Evolutionary conservation across 2,113 vertebrate species (phyloP).

Genomic region (Barnardius zonarius): DNA sequence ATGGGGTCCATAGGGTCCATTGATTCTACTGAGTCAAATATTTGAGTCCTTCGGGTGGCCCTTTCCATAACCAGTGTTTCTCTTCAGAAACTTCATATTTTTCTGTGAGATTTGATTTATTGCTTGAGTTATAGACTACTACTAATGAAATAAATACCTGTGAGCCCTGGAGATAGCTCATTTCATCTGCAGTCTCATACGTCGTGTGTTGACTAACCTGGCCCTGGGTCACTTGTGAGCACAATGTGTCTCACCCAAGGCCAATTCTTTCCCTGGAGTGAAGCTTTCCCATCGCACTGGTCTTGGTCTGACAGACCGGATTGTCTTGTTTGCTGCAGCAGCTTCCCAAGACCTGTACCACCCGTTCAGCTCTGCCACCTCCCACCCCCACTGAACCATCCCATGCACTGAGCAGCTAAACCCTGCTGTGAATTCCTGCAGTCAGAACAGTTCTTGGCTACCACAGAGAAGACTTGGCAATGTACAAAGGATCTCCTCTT

Average conservation of each 20-base stretch:
- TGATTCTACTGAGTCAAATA: background rate
- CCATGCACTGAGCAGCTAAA: background rate
- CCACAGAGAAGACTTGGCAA: background rate
- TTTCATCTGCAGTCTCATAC: background rate
- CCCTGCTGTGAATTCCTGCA: background rate
- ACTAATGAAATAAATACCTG: background rate
- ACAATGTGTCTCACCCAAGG: background rate
- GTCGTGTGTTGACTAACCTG: fast-evolving
- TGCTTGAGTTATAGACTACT: background rate
- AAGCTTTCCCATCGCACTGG: background rate
- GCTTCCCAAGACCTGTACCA: background rate
- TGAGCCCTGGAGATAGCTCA: background rate
- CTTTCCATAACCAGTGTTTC: background rate
- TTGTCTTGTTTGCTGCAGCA: background rate
- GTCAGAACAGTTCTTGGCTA: background rate
- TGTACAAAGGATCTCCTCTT: background rate
- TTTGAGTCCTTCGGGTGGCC: background rate
- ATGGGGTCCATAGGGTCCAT: background rate
- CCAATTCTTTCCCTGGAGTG: fast-evolving
- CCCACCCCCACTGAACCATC: fast-evolving
- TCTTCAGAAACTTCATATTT: background rate
- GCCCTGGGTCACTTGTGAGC: background rate
- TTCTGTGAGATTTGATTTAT: background rate
- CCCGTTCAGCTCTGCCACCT: background rate
- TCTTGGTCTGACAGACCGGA: fast-evolving